A percentile compares a stretch with the other conserved stretches of the same genome.
These are phyloP conservation scores for Sminthopsis crassicaudata DNA, from an alignment of 2,113 vertebrate species.

Conservation along the genomic window DNA sequence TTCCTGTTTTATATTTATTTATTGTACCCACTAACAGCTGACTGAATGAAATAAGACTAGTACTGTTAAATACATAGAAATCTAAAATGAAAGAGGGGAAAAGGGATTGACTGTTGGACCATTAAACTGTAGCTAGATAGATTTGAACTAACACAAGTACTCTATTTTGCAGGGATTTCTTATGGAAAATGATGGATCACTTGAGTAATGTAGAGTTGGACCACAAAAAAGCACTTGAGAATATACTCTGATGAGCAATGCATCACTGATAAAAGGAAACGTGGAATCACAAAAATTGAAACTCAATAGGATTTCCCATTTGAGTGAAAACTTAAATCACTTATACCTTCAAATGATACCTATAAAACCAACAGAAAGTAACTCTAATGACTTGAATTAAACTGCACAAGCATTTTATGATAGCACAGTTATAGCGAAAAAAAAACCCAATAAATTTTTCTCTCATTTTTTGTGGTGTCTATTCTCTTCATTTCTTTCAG, in stretches of 20 bases:
- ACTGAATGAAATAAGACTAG: neutral
- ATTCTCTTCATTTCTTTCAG: neutral
- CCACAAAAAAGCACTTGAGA: neutral
- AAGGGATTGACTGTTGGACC: neutral
- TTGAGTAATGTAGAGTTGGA: neutral
- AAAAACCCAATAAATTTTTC: neutral
- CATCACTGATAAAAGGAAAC: slow-evolving; percentile 5
- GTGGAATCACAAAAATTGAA: neutral
- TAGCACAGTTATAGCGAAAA: slow-evolving; percentile 6
- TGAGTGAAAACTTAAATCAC: slow-evolving; percentile 32
- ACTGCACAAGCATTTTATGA: slow-evolving; percentile 11
- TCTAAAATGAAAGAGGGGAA: neutral
- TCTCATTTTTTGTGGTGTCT: neutral
- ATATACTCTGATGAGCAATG: neutral
- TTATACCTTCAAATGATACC: neutral
- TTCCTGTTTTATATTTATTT: neutral
- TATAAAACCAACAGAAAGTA: neutral
- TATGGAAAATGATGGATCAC: neutral
- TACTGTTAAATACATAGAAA: neutral
- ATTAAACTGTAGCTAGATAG: neutral
- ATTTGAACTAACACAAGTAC: neutral
- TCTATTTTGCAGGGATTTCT: slow-evolving; percentile 2
- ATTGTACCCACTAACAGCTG: neutral
- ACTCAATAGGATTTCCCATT: slow-evolving; percentile 45
- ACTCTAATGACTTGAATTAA: neutral